Percentiles rank a stretch among this genome's conserved stretches.
Evolutionary conservation across 30 jellyfish, hydroid and myxozoan genomes (phyloP).

Genomic region (Turritopsis dohrnii): DNA sequence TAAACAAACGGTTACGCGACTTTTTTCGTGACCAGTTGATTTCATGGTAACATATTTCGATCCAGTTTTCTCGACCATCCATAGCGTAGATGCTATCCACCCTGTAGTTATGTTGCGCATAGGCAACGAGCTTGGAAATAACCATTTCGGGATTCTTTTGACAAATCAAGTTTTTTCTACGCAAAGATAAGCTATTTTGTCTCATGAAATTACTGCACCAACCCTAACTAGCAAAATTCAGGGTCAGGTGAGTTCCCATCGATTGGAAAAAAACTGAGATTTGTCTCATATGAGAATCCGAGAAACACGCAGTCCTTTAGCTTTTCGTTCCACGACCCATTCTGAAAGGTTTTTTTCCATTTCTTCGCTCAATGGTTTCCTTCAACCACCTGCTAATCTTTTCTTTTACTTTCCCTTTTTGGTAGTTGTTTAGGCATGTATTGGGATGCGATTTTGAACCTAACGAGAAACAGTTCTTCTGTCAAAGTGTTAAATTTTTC

Average conservation of each 20-base stretch:
- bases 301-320: no score
- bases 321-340: conserved; percentile 16
- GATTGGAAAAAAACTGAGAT: not conserved
- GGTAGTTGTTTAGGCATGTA: no score
- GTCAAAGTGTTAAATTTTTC: no score
- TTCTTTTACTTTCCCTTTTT: no score
- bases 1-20: conserved; percentile 20
- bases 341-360: conserved; percentile 17
- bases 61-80: not conserved
- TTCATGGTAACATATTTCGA: not conserved
- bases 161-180: not conserved
- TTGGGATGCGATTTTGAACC: no score
- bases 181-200: not conserved
- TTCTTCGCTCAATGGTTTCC: no score
- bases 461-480: no score
- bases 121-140: conserved; percentile 15
- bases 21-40: conserved; percentile 27
- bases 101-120: not conserved
- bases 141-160: conserved; percentile 16
- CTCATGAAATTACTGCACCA: conserved; percentile 10
- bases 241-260: not conserved
- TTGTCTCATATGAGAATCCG: conserved; percentile 35
- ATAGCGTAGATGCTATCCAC: not conserved
- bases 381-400: no score
- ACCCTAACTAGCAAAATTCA: not conserved